phyloP scores from a whole-genome alignment of 2,113 vertebrate species.

The Nipponia nippon region DNA sequence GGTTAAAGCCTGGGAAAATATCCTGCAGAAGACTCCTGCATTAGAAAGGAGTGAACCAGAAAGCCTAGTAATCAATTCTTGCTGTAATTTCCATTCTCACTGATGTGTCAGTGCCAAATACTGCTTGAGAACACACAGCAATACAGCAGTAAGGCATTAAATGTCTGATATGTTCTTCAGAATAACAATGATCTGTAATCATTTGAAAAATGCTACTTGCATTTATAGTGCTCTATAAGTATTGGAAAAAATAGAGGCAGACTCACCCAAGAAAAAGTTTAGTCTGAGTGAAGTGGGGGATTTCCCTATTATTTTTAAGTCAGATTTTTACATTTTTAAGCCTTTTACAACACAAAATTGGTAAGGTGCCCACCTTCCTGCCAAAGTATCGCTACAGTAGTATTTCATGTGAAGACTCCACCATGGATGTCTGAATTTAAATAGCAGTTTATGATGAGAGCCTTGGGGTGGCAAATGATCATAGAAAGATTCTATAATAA shows the following conservation, averaged over 20 bases:
- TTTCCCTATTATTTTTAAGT: neutral
- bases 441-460: neutral
- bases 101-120: neutral
- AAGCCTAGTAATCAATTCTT: neutral
- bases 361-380: neutral
- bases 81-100: neutral
- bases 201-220: neutral
- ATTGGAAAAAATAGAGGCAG: neutral
- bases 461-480: neutral
- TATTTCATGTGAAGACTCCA: neutral
- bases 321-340: neutral
- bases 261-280: neutral
- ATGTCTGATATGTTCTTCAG: neutral
- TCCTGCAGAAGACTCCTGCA: neutral
- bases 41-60: neutral
- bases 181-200: neutral
- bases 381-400: neutral
- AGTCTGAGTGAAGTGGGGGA: neutral
- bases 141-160: neutral
- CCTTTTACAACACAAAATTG: neutral
- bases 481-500: neutral
- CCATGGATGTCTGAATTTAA: neutral
- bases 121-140: neutral
- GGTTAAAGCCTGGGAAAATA: neutral
- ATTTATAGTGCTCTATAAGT: neutral